Percentiles rank a stretch among this genome's conserved stretches.
phyloP scores from a whole-genome alignment of 2,888 invertebrate genomes.

The Aphidoletes aphidimyza region DNA sequence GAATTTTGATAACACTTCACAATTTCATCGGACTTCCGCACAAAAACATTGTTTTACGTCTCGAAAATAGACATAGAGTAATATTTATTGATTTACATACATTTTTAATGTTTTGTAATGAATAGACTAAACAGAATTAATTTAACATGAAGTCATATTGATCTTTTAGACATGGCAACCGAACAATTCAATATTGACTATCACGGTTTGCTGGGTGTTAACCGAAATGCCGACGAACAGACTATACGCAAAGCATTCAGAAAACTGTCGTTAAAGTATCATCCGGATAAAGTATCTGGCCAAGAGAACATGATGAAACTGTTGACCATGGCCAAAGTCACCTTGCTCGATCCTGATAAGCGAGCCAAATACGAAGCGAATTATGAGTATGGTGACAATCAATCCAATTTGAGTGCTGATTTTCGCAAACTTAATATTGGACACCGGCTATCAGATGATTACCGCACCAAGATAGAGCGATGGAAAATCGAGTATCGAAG shows the following conservation, averaged over 20 bases:
- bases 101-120: too few species aligned
- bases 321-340: neutral
- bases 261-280: neutral
- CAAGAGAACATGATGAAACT: conserved; percentile 15
- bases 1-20: neutral
- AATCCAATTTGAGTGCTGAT: neutral
- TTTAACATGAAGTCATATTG: neutral
- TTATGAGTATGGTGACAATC: neutral
- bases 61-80: neutral
- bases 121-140: neutral
- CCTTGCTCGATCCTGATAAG: conserved; percentile 6
- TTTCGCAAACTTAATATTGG: conserved; percentile 23
- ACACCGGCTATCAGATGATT: neutral
- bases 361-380: neutral
- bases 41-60: too few species aligned
- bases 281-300: neutral
- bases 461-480: neutral
- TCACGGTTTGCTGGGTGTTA: neutral
- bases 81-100: too few species aligned
- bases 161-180: neutral
- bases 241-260: conserved; percentile 15
- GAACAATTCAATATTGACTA: conserved; percentile 8
- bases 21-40: neutral
- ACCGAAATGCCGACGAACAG: conserved; percentile 11
- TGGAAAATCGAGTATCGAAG: neutral